phyloP scores from a whole-genome alignment of 1,140 invertebrate genomes.

The Pollicipes pollicipes region DNA sequence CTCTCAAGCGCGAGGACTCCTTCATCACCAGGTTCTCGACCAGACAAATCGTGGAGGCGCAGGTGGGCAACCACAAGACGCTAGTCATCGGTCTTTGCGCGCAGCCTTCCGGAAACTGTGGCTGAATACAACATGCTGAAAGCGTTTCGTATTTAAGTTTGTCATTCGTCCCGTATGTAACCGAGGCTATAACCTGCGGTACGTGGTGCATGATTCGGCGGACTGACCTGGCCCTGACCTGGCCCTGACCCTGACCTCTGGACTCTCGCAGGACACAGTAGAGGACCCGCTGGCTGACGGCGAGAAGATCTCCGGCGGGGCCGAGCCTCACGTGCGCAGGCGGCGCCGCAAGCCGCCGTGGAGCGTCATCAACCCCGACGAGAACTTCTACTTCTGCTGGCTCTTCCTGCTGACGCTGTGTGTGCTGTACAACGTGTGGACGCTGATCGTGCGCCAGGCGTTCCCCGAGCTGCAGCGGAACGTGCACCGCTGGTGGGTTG shows the following conservation, averaged over 20 bases:
- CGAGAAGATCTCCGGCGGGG: neutral
- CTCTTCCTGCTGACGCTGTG: constrained; percentile 68
- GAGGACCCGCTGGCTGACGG: constrained; percentile 13
- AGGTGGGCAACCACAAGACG: no score
- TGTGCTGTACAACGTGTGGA: constrained; percentile 90
- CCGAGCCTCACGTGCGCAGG: constrained; percentile 30
- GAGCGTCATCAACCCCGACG: constrained; percentile 84
- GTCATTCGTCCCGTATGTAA: no score
- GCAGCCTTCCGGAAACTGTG: no score
- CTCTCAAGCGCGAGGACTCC: constrained; percentile 78
- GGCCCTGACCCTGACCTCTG: no score
- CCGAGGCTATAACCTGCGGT: no score
- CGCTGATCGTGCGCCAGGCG: constrained; percentile 80
- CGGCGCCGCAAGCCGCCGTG: constrained; percentile 45
- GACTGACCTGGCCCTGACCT: no score
- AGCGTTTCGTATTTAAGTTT: no score
- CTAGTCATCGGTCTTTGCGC: neutral
- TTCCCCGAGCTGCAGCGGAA: constrained; percentile 62
- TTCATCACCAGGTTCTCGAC: constrained; percentile 88
- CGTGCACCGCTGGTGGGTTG: constrained; percentile 15
- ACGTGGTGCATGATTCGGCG: no score
- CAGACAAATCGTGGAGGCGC: constrained; percentile 65
- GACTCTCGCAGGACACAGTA: constrained; percentile 18
- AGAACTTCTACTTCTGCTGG: constrained; percentile 91
- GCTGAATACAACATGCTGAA: no score